Evolutionary conservation across 1,140 invertebrate species (phyloP), one percentile per base, ranked within the genome.

Genomic region (Magallana ariakensis): DNA sequence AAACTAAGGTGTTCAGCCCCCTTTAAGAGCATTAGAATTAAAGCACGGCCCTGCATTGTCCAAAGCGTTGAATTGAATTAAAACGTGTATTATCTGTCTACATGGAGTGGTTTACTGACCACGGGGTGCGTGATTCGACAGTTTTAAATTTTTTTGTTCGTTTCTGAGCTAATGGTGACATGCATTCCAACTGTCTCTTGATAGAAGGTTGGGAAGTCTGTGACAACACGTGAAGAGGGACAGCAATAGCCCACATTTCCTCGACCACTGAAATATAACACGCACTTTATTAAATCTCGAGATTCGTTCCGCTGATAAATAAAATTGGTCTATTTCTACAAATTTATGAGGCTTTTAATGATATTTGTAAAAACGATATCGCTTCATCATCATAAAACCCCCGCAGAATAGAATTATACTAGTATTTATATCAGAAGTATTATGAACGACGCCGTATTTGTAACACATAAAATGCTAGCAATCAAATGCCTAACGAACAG

Each of bases 11-110:
- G 33, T 13, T 4, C 13, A 11, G 66, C 5, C 15, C 22, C 66
- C 10, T 26, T 13, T 75, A 75, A 75, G 66, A 75, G 66, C 66
- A 75, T 75, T 75, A 75, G 66, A 75, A 75, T 75, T 75, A 75
- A 75, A 75, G 66, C 66, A 75, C 66, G 66, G 22, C 22, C 66
- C 66, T 8, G 19, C 66, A 75, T 75, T 75, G 66, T 75, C 66
- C 22, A 75, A 75, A 75, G 66, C 22, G 19, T 75, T 75, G 66
- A 26, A 75, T 75, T 13, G 33, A 75, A 75, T 75, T 22, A 26
- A 26, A 75, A 26, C 22, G 58, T 75, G 66, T 75, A 9, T 75
- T 33, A 22, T 75, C 66, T 75, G 22, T 75, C 33, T 75, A 5
- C 22, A 75, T 11, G 33, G 22, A 75, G 66, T 75, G 66, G 66